These are phyloP conservation scores for Eupithecia exiguata DNA, from an alignment of 2,888 invertebrate species.

Conservation along the genomic window DNA sequence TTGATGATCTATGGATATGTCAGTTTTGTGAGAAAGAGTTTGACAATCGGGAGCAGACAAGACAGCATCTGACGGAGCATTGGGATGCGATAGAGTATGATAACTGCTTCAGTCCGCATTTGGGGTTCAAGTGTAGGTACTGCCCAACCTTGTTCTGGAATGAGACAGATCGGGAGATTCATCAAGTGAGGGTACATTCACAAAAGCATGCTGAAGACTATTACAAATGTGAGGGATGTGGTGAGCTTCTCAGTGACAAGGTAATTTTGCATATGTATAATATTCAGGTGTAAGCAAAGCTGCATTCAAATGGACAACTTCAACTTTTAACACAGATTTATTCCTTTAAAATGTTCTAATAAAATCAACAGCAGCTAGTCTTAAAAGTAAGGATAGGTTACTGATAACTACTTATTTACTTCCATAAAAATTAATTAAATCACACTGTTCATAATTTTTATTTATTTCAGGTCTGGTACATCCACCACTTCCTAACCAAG, in stretches of 20 bases:
- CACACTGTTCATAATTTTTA: neutral
- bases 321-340: too few species aligned
- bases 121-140: constrained; percentile 79
- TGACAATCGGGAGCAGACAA: constrained; percentile 64
- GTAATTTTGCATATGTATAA: constrained; percentile 47
- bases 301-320: too few species aligned
- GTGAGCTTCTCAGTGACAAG: constrained; percentile 76
- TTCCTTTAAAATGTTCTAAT: too few species aligned
- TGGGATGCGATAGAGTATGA: constrained; percentile 67
- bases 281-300: too few species aligned
- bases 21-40: constrained; percentile 82
- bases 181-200: constrained; percentile 71
- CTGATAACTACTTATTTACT: neutral
- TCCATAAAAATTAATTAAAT: neutral
- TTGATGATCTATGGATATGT: constrained; percentile 78
- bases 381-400: neutral
- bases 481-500: constrained; percentile 67
- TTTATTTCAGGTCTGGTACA: constrained; percentile 69
- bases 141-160: constrained; percentile 81
- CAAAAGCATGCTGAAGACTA: constrained; percentile 64
- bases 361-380: neutral
- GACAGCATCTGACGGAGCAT: constrained; percentile 69
- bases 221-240: constrained; percentile 73
- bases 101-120: constrained; percentile 77
- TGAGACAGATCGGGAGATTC: constrained; percentile 75